phyloP scores from a whole-genome alignment of 1,140 invertebrate genomes.

The Helicoverpa armigera region DNA sequence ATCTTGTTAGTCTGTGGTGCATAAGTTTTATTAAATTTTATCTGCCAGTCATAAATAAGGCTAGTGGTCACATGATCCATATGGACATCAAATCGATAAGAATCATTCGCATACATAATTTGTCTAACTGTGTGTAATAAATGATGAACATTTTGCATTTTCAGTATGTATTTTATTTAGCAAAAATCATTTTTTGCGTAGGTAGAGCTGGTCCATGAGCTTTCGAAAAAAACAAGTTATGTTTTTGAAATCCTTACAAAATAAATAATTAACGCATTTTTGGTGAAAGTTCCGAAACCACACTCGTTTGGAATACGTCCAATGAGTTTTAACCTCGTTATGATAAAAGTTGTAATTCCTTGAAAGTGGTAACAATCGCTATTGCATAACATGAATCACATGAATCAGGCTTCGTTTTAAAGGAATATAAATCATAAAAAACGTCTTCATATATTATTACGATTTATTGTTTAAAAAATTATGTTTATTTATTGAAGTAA shows the following conservation, averaged over 20 bases:
- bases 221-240: neutral
- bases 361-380: constrained; percentile 23
- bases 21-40: no score
- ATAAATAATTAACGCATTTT: constrained; percentile 31
- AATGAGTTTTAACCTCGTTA: constrained; percentile 18
- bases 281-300: constrained; percentile 15
- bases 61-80: no score
- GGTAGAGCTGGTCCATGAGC: no score
- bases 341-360: constrained; percentile 39
- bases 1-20: no score
- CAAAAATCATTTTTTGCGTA: no score
- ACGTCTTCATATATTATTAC: neutral
- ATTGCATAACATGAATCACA: constrained; percentile 13
- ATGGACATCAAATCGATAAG: no score
- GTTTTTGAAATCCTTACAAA: neutral
- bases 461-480: neutral
- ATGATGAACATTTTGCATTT: neutral
- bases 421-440: constrained; percentile 10
- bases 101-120: no score
- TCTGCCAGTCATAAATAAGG: no score
- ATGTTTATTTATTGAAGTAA: no score
- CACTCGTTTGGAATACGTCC: constrained; percentile 19
- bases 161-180: neutral
- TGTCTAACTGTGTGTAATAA: no score
- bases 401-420: constrained; percentile 15